Conservation (phyloP, 2,888 invertebrate genomes). For the Zygaena filipendulae region DNA sequence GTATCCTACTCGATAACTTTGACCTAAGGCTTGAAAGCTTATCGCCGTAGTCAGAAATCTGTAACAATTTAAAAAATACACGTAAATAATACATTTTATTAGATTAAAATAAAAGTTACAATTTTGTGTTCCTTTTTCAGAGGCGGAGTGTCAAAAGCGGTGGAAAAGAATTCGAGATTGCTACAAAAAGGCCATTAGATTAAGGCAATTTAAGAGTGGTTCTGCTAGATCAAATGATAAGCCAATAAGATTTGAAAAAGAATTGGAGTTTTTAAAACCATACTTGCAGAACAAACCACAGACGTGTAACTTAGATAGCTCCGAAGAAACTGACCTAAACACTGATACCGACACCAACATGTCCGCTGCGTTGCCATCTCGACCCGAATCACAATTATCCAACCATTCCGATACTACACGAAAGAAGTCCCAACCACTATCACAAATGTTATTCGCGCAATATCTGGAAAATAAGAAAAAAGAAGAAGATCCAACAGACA, state of each 20-base stretch:
- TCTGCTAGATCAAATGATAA: slow-evolving; percentile 12
- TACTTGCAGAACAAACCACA: slow-evolving; percentile 15
- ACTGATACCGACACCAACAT: slow-evolving; percentile 10
- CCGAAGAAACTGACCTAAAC: slow-evolving; percentile 13
- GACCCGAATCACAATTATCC: slow-evolving; percentile 8
- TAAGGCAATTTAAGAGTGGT: slow-evolving; percentile 14
- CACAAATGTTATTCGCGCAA: slow-evolving; percentile 8
- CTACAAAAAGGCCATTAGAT: slow-evolving; percentile 13
- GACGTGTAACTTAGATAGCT: slow-evolving; percentile 15
- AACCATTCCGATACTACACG: slow-evolving; percentile 3
- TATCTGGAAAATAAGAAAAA: not conserved
- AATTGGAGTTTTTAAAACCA: too few relatives aligned
- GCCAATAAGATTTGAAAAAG: too few relatives aligned
- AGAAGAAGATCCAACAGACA: not conserved
- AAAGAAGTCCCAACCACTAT: slow-evolving; percentile 8
- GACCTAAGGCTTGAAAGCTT: slow-evolving; percentile 12
- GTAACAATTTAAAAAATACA: slow-evolving; percentile 8
- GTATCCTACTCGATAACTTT: slow-evolving; percentile 12
- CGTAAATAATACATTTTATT: slow-evolving; percentile 2
- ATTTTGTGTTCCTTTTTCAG: slow-evolving; percentile 13
- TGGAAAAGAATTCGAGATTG: slow-evolving; percentile 15
- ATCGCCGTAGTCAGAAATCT: slow-evolving; percentile 13
- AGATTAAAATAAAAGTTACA: slow-evolving; percentile 4
- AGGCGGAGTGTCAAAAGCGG: slow-evolving; percentile 15
- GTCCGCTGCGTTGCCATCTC: slow-evolving; percentile 6